These are phyloP conservation scores for Plecotus auritus DNA, from an alignment of 2,113 vertebrate species.

Conservation along the genomic window DNA sequence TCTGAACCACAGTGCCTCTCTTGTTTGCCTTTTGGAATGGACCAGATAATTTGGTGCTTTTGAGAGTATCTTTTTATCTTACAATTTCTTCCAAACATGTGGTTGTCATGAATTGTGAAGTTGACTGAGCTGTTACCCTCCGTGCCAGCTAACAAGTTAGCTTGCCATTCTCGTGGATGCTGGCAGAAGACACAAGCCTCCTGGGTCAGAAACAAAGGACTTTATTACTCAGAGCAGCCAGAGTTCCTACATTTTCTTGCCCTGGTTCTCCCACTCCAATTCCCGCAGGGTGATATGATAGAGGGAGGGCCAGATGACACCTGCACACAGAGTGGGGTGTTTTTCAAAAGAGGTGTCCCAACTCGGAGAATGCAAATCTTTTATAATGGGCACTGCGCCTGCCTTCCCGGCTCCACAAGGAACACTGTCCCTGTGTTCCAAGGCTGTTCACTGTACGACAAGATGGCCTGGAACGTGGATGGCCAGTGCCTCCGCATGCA, in stretches of 20 bases:
- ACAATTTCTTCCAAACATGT: background rate
- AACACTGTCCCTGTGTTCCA: background rate
- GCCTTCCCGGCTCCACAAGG: background rate
- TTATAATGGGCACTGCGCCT: background rate
- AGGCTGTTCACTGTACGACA: background rate
- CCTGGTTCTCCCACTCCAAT: background rate
- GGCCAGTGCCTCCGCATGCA: background rate
- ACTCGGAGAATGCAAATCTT: background rate
- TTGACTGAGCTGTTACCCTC: background rate
- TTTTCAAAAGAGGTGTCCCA: background rate
- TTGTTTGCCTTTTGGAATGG: background rate
- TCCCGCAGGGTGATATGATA: background rate
- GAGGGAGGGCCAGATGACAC: background rate
- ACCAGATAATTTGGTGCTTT: background rate
- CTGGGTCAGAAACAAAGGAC: background rate
- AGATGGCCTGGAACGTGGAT: background rate
- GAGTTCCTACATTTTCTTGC: background rate
- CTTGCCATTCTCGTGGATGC: background rate
- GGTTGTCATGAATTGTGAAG: background rate
- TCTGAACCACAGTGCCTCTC: background rate
- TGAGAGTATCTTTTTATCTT: conserved; percentile 3
- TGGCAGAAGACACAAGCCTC: background rate
- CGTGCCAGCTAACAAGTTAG: background rate
- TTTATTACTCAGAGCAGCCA: background rate
- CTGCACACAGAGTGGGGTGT: background rate